A percentile compares a stretch with the other conserved stretches of the same genome.
Conservation (phyloP, 2,113 vertebrate species). For the Martes martes region DNA sequence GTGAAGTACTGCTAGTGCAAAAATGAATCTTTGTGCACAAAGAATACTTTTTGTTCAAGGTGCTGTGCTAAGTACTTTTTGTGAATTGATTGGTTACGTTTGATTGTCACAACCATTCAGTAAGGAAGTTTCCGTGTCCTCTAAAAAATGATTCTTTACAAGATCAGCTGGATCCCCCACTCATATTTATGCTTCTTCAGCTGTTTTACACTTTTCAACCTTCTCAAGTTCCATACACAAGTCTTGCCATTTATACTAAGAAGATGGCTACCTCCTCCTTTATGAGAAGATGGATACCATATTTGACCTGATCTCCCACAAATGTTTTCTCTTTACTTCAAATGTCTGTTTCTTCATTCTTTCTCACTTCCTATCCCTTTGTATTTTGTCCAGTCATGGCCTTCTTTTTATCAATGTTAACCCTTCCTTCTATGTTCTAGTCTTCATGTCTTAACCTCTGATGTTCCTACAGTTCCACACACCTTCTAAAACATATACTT, state of each 20-base stretch:
- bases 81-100: background rate
- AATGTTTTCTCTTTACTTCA: background rate
- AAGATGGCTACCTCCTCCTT: background rate
- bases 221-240: background rate
- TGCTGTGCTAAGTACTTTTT: background rate
- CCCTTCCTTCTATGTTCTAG: background rate
- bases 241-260: background rate
- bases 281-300: background rate
- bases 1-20: background rate
- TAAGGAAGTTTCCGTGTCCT: background rate
- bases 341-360: background rate
- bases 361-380: background rate
- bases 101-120: background rate
- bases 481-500: background rate
- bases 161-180: background rate
- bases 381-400: background rate
- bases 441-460: background rate
- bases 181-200: background rate
- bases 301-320: background rate
- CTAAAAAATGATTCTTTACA: background rate
- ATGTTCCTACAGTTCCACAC: background rate
- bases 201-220: background rate
- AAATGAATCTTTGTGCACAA: background rate
- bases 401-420: background rate
- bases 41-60: background rate